Evolutionary conservation across 2,113 vertebrate species (phyloP).

Genomic region (Pseudonaja textilis): DNA sequence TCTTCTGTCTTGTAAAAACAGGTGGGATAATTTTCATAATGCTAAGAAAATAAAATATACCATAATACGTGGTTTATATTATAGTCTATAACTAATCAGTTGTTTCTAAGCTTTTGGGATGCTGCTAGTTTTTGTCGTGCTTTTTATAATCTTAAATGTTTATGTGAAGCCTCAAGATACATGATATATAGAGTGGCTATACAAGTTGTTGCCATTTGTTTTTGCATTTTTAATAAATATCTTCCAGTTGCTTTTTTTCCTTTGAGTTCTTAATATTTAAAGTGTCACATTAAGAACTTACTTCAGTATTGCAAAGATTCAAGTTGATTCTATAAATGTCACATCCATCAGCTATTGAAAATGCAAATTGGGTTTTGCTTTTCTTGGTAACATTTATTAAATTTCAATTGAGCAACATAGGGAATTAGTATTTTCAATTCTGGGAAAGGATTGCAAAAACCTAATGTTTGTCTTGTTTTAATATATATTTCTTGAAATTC

Average conservation of each 20-base stretch:
- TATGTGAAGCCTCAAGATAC: neutral
- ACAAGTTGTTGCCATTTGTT: neutral
- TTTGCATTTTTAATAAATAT: neutral
- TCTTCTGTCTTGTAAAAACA: neutral
- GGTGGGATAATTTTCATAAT: neutral
- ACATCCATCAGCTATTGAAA: neutral
- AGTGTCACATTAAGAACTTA: neutral
- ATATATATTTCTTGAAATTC: neutral
- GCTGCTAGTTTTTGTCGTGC: neutral
- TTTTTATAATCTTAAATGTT: neutral
- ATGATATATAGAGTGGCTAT: neutral
- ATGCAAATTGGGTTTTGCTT: neutral
- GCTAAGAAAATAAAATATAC: neutral
- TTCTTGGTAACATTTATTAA: neutral
- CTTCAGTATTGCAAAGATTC: neutral
- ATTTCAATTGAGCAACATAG: neutral
- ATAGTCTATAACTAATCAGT: neutral
- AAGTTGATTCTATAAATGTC: neutral
- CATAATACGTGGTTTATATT: neutral
- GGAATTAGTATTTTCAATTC: neutral
- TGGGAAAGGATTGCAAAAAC: neutral
- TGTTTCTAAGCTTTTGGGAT: neutral
- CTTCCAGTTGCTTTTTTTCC: neutral
- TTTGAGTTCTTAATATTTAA: neutral
- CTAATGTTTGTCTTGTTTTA: neutral